Evolutionary conservation across 2,113 vertebrate genomes (phyloP).

Genomic region (Brachyhypopomus occidentalis): DNA sequence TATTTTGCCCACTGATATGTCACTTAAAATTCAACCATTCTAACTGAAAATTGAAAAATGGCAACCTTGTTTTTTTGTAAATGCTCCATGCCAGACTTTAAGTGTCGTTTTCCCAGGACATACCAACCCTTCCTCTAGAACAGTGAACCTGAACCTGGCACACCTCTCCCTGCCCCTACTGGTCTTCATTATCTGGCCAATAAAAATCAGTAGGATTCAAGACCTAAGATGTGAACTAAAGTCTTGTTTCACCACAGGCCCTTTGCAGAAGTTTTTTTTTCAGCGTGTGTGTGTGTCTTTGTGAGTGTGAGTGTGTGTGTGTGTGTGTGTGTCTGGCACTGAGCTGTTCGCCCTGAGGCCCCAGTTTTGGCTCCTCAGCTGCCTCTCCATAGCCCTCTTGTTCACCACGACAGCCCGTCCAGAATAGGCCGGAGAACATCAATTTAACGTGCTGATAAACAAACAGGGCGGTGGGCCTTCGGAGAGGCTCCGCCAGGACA

Average conservation of each 20-base stretch:
- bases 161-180: not conserved
- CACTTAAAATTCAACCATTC: not conserved
- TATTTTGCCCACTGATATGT: not conserved
- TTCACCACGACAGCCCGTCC: conserved; percentile 37
- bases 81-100: not conserved
- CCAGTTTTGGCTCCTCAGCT: not conserved
- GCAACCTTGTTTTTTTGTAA: not conserved
- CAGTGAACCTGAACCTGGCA: not conserved
- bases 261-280: conserved; percentile 1
- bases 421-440: conserved; percentile 54
- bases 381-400: conserved; percentile 30
- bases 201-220: not conserved
- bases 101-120: not conserved
- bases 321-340: conserved; percentile 29
- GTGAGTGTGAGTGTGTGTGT: not conserved
- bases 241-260: not conserved
- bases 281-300: not conserved
- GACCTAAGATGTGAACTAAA: not conserved
- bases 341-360: conserved; percentile 15
- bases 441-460: conserved; percentile 59
- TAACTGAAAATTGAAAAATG: not conserved
- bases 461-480: conserved; percentile 49
- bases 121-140: not conserved
- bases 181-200: not conserved
- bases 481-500: conserved; percentile 47